These are phyloP conservation scores for Trichoplusia ni DNA, from an alignment of 1,140 invertebrate species.

Conservation along the genomic window DNA sequence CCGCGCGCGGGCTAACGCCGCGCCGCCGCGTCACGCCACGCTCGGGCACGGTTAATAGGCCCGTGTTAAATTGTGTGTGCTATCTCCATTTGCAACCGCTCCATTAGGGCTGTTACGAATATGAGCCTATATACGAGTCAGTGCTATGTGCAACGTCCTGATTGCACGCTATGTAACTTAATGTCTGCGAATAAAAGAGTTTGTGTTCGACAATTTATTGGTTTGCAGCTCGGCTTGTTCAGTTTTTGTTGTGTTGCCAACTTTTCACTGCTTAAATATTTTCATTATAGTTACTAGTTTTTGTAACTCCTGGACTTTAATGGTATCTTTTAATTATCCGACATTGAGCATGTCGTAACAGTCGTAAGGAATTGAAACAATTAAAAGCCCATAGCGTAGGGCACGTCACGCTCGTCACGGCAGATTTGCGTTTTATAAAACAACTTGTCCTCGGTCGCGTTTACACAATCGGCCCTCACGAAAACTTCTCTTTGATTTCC, in stretches of 20 bases:
- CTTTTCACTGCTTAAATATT: background rate
- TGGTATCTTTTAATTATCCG: background rate
- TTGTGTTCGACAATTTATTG: slow-evolving; percentile 11
- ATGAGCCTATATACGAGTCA: slow-evolving; percentile 9
- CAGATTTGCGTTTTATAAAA: slow-evolving; percentile 45
- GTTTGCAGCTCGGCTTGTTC: background rate
- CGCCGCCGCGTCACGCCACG: slow-evolving; percentile 58
- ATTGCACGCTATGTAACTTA: slow-evolving; percentile 1
- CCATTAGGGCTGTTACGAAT: slow-evolving; percentile 33
- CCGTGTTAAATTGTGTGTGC: slow-evolving; percentile 71
- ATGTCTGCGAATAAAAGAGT: slow-evolving; percentile 5
- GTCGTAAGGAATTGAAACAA: background rate
- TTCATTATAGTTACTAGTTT: background rate
- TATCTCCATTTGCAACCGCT: slow-evolving; percentile 60
- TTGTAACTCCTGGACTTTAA: background rate
- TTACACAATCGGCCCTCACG: slow-evolving; percentile 52
- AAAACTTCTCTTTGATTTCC: slow-evolving; percentile 66
- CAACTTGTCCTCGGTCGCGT: slow-evolving; percentile 50
- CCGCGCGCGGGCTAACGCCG: slow-evolving; percentile 52
- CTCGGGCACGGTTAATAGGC: slow-evolving; percentile 51
- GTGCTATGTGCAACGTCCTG: slow-evolving; percentile 9
- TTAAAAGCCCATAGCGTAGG: slow-evolving; percentile 26
- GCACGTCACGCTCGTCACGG: slow-evolving; percentile 46
- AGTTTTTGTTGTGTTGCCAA: background rate
- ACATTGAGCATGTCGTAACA: background rate